Evolutionary conservation across 2,797 vertebrate genomes (phyloP), one percentile per base, ranked within the genome.

Genomic region (Ptychadena robeensis): DNA sequence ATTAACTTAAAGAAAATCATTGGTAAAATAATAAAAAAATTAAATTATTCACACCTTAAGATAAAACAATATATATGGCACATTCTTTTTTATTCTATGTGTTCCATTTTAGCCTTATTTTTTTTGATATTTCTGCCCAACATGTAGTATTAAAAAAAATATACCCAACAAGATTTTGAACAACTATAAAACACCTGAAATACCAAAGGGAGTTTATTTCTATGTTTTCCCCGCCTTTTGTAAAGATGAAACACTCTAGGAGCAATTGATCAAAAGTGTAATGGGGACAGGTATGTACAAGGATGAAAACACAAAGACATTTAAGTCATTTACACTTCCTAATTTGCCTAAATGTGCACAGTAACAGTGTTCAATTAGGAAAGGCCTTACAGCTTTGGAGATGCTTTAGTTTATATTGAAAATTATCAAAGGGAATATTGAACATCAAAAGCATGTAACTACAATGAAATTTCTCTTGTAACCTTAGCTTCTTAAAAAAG

Each of bases 341-440:
- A 82, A 70, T 77, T 71, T 78, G 35, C n/a, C 34, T 70, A 34
- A 40, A 65, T 9, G 66, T 30, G 37, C 64, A 14, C 11, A 35
- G 40, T 38, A 44, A 66, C 77, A 40, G 34, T 30, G 28, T 79
- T 31, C 75, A 78, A 65, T 78, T 79, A 79, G 32, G 25, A 1
- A 18, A 38, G 18, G 30, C 71, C 61, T 57, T 22, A 32, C 11
- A 35, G 31, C 15, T 35, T 57, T 38, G 25, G 11, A 78, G 67
- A 66, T 38, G 40, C 40, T 79, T 77, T 53, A 72, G 31, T 73
- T 72, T 22, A 73, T 57, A 72, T 67, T 72, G 64, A 65, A 37
- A 32, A 83, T 83, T 73, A 72, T 78, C 75, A 79, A 79, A 83
- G 61, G 31, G 48, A 48, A 40, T 77, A 82, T 77, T 53, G 31